Percentiles rank a stretch among this genome's conserved stretches.
phyloP scores from a whole-genome alignment of 1,140 invertebrate species.

The Stegodyphus mimosarum region DNA sequence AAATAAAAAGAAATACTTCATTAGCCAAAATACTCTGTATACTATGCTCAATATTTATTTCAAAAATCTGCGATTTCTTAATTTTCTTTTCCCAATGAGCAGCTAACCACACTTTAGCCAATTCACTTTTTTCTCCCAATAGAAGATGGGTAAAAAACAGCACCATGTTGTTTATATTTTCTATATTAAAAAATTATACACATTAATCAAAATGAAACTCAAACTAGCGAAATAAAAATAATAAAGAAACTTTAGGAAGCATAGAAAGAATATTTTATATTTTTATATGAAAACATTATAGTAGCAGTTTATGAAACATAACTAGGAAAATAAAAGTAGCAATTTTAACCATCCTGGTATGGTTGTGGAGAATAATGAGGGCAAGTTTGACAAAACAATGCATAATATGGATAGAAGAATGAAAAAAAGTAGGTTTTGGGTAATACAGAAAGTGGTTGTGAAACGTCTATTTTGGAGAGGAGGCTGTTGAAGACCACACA shows the following conservation, averaged over 20 bases:
- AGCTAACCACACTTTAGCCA: constrained; percentile 98
- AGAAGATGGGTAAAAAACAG: constrained; percentile 99
- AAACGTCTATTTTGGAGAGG: too few relatives aligned
- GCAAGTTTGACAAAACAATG: too few relatives aligned
- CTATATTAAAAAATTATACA: not conserved
- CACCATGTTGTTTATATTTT: constrained; percentile 9
- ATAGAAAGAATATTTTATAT: not conserved
- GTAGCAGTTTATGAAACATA: too few relatives aligned
- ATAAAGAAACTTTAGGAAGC: not conserved
- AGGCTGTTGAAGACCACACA: too few relatives aligned
- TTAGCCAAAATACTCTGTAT: constrained; percentile 98
- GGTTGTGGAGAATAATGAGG: too few relatives aligned
- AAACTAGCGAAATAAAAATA: not conserved
- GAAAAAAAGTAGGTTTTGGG: too few relatives aligned
- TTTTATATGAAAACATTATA: not conserved
- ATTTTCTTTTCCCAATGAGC: constrained; percentile 99
- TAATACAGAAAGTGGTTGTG: too few relatives aligned
- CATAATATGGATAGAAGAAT: too few relatives aligned
- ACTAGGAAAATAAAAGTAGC: too few relatives aligned
- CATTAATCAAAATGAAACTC: not conserved
- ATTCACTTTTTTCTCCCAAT: constrained; percentile 96
- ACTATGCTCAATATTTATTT: constrained; percentile 99
- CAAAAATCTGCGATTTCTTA: constrained; percentile 99
- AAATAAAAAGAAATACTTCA: constrained; percentile 74
- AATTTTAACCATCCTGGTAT: too few relatives aligned